Percentiles rank a stretch among this genome's conserved stretches.
phyloP scores from a whole-genome alignment of 2,888 invertebrate genomes.

The Leptothorax acervorum region DNA sequence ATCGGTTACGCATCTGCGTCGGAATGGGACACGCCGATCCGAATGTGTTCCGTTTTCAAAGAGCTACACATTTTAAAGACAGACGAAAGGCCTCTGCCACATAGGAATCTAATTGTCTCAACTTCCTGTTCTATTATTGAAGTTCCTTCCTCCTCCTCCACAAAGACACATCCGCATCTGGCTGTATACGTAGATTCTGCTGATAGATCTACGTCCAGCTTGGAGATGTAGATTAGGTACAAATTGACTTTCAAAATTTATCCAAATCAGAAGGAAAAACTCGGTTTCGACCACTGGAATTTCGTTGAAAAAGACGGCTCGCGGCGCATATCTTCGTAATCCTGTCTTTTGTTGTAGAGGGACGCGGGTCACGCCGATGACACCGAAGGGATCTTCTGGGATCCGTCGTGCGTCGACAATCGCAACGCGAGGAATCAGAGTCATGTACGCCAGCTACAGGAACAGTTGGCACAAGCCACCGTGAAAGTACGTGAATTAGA shows the following conservation, averaged over 20 bases:
- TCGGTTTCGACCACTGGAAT: not conserved
- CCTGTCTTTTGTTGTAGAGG: constrained; percentile 73
- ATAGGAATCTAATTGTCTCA: constrained; percentile 12
- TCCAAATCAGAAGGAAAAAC: not conserved
- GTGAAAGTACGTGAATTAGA: constrained; percentile 82
- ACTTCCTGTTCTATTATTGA: constrained; percentile 2
- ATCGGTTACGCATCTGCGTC: constrained; percentile 64
- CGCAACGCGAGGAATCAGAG: constrained; percentile 75
- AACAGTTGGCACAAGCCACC: constrained; percentile 83
- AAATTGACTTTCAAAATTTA: constrained; percentile 67
- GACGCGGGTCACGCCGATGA: constrained; percentile 76
- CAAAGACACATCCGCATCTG: not conserved
- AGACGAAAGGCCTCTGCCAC: not conserved
- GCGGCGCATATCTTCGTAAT: not conserved
- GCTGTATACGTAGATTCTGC: not conserved
- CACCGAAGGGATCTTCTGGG: constrained; percentile 82
- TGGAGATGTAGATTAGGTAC: constrained; percentile 18
- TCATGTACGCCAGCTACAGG: constrained; percentile 78
- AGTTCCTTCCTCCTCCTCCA: not conserved
- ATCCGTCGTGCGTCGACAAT: constrained; percentile 76
- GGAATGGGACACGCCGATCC: constrained; percentile 2
- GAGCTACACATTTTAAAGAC: not conserved
- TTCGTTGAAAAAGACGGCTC: not conserved
- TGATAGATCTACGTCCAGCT: not conserved
- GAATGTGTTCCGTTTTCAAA: constrained; percentile 4